These are phyloP conservation scores for Pachydiplax longipennis DNA, from an alignment of 2,888 invertebrate species.

Conservation along the genomic window DNA sequence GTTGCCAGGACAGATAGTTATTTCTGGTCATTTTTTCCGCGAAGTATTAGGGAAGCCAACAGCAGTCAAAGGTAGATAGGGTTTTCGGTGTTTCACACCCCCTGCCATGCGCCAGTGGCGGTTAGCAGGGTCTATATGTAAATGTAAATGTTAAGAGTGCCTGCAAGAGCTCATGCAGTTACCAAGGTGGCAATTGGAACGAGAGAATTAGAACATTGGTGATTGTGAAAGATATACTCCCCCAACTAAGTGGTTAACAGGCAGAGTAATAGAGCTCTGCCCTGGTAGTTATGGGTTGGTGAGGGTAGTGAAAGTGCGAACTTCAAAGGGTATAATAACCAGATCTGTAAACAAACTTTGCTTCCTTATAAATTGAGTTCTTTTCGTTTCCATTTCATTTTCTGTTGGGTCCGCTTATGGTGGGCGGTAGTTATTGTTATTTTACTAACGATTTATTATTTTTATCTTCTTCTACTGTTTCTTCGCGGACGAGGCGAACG, in stretches of 20 bases:
- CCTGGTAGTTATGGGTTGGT: not conserved
- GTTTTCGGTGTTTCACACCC: no score
- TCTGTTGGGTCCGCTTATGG: not conserved
- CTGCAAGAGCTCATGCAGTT: not conserved
- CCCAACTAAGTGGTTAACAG: not conserved
- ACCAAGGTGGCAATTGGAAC: not conserved
- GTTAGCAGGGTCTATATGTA: no score
- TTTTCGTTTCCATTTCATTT: not conserved
- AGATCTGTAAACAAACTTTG: not conserved
- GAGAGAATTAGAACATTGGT: not conserved
- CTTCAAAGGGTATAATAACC: not conserved
- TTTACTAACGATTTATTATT: not conserved
- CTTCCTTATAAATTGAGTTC: not conserved
- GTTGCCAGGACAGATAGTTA: no score
- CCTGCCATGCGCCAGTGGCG: no score
- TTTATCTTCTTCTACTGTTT: not conserved
- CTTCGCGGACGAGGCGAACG: not conserved
- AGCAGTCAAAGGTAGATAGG: no score
- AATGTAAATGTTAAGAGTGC: not conserved
- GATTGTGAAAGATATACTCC: not conserved
- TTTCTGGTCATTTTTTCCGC: no score
- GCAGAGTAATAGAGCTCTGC: not conserved
- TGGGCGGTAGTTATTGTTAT: not conserved
- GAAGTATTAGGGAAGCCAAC: no score
- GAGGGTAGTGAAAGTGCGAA: not conserved